Evolutionary conservation across 1,140 invertebrate genomes (phyloP), one percentile per base, ranked within the genome.

Genomic region (Helicoverpa armigera): DNA sequence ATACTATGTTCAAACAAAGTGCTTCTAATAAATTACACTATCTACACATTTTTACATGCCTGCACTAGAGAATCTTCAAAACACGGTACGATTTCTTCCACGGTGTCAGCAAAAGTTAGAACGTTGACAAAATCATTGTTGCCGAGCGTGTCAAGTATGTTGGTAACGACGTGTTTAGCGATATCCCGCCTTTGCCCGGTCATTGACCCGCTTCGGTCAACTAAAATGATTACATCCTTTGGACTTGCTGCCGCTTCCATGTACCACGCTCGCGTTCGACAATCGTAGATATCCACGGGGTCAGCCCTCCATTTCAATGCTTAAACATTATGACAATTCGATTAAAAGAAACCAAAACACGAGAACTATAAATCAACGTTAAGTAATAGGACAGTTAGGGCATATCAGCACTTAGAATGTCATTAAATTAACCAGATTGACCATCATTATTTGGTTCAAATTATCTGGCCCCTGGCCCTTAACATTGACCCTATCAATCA

Each of bases 41-140:
- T 43, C 35, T 7, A 74, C 9, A 31, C 95, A 98, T 97, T 95
- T 97, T 96, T 70, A 99, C 98, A 23, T 95, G 98, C 97, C 95
- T 97, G 96, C 72, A 99, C 98, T 23, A 99, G 95, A 60, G 97
- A 97, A 82, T 98, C 97, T 88, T 96, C 96, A 95, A 99, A 99
- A 94, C 98, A 99, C n/a, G 96, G 96, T 51, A 98, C 97, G 35
- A 98, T 96, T 91, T 97, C 96, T 84, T 96, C 96, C 0, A 97
- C 97, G 61, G 96, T 95, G 77, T 98, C 97, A 77, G 97, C 97
- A 95, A 98, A 98, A 58, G 97, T 97, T 91, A 99, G 97, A 76
- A 99, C 98, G 93, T 99, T 99, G 82, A 99, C 99, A 95, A 98
- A 99, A 95, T 99, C 99, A 95, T 99, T 99, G 93, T 99, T 99